A percentile compares a stretch with the other conserved stretches of the same genome.
Evolutionary conservation across 1,140 invertebrate species (phyloP).

Genomic region (Tyrophagus putrescentiae): DNA sequence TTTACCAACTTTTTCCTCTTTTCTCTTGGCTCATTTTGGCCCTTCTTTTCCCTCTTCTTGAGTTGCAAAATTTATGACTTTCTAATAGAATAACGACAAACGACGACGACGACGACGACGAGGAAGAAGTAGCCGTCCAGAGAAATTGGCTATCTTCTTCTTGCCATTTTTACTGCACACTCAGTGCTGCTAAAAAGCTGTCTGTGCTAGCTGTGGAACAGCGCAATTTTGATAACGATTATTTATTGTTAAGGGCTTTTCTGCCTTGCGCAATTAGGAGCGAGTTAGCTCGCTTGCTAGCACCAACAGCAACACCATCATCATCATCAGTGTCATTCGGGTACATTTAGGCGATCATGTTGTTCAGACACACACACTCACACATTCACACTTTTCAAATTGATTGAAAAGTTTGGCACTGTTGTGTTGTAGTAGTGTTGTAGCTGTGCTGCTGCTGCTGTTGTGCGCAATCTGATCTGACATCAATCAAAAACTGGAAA

Average conservation of each 20-base stretch:
- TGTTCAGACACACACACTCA: too few species aligned
- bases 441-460: too few species aligned
- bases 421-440: too few species aligned
- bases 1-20: too few species aligned
- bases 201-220: not conserved
- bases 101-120: not conserved
- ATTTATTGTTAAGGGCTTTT: slow-evolving; percentile 1
- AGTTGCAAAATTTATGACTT: slow-evolving; percentile 3
- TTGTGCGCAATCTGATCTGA: too few species aligned
- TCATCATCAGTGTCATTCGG: not conserved
- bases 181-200: too few species aligned
- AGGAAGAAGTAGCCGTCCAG: not conserved
- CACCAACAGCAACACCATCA: not conserved
- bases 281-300: not conserved
- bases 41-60: not conserved
- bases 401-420: too few species aligned
- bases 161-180: too few species aligned
- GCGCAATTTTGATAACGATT: slow-evolving; percentile 4
- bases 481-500: too few species aligned
- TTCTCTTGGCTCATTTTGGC: too few species aligned
- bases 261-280: not conserved
- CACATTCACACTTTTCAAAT: too few species aligned
- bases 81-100: slow-evolving; percentile 16
- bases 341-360: not conserved
- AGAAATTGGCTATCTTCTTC: too few species aligned